A percentile compares a stretch with the other conserved stretches of the same genome.
Evolutionary conservation across 2,113 vertebrate genomes (phyloP).

Genomic region (Coryphaenoides rupestris): DNA sequence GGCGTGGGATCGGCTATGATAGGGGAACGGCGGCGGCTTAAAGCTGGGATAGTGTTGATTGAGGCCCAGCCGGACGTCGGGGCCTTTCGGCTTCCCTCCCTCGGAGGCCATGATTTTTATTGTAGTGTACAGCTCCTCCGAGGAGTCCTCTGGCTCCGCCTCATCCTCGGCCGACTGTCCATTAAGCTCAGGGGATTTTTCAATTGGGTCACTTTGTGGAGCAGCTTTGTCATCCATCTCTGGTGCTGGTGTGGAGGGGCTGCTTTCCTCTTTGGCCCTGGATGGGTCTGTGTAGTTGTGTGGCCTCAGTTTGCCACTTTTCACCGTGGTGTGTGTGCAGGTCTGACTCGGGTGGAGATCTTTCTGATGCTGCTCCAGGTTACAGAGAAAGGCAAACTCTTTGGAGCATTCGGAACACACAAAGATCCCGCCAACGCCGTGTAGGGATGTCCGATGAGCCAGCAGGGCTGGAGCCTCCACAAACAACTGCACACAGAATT

Average conservation of each 20-base stretch:
- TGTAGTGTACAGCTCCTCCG: constrained; percentile 96
- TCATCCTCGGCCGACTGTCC: constrained; percentile 66
- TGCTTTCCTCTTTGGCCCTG: constrained; percentile 63
- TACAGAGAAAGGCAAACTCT: constrained; percentile 97
- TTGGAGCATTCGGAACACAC: constrained; percentile 93
- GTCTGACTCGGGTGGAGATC: constrained; percentile 88
- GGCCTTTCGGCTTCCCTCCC: constrained; percentile 85
- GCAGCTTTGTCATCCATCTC: constrained; percentile 40
- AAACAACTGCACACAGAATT: constrained; percentile 97
- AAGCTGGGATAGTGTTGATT: constrained; percentile 99
- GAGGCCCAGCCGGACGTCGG: constrained; percentile 92
- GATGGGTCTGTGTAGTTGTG: constrained; percentile 94
- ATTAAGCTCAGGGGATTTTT: constrained; percentile 53
- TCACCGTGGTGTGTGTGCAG: constrained; percentile 85
- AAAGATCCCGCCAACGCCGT: constrained; percentile 91
- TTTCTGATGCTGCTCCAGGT: constrained; percentile 94
- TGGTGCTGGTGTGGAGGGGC: constrained; percentile 37
- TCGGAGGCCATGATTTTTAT: constrained; percentile 99
- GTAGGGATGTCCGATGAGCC: constrained; percentile 88
- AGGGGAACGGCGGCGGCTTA: constrained; percentile 96
- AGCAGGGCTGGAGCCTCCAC: constrained; percentile 79
- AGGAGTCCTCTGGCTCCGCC: constrained; percentile 80
- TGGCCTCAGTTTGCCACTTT: constrained; percentile 90
- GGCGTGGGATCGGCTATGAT: constrained; percentile 90
- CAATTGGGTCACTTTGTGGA: constrained; percentile 24